Percentiles rank a stretch among this genome's conserved stretches.
Conservation (phyloP, 2,888 invertebrate genomes). For the Saturnia pavonia region DNA sequence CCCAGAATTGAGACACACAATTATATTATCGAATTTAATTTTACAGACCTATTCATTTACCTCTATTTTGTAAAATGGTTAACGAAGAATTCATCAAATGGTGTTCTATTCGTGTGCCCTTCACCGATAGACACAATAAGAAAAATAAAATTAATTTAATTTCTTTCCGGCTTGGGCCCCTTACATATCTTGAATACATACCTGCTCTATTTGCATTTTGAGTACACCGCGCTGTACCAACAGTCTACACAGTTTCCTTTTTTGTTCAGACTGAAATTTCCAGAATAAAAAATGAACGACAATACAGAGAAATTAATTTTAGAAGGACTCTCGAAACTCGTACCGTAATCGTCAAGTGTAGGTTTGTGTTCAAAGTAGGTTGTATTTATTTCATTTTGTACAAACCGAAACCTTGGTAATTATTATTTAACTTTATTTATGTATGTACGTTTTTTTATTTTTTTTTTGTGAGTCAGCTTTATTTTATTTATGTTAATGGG, state of each 20-base stretch:
- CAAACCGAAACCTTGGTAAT: background rate
- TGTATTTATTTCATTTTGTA: background rate
- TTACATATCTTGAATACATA: background rate
- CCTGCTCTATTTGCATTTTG: background rate
- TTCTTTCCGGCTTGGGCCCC: background rate
- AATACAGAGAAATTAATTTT: background rate
- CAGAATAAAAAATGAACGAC: constrained; percentile 12
- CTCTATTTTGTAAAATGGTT: no score
- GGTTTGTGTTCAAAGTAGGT: background rate
- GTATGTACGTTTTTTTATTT: background rate
- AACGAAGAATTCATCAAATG: no score
- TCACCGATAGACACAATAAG: background rate
- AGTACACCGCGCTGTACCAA: background rate
- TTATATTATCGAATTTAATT: background rate
- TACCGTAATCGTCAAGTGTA: background rate
- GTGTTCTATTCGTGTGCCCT: no score
- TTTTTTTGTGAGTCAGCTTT: background rate
- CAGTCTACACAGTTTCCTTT: background rate
- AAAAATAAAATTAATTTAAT: background rate
- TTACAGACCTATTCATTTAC: no score
- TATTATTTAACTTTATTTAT: background rate
- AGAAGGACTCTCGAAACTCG: background rate
- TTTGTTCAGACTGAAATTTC: background rate
- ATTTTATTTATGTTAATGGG: no score
- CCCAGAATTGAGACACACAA: no score